Evolutionary conservation across 2,797 vertebrate genomes (phyloP), one percentile per base, ranked within the genome.

Genomic region (Mormyrus hasselquistii): DNA sequence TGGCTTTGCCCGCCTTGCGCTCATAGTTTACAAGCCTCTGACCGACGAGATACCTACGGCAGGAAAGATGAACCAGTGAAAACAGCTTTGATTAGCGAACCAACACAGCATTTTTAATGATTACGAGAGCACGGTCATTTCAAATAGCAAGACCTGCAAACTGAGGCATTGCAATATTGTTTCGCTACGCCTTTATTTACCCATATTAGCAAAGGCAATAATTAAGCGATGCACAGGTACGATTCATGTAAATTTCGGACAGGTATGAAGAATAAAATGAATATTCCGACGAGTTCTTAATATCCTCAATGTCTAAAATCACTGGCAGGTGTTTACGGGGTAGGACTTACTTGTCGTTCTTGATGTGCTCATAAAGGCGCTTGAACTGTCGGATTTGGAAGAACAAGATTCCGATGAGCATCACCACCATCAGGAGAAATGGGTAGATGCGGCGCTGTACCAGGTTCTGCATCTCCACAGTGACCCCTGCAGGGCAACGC

Each of bases 281-380:
- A 73, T 38, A 38, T 38, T 41, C 73, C 19, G 12, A 41, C 38
- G 19, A 41, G 4, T 41, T 16, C 69, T 41, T 6, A 76, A 83
- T n/a, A 83, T 22, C 79, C 34, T 19, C 41, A 25, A 84, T 25
- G 44, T 44, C n/a, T 84, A 5, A 84, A 84, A 79, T 44, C 34
- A 16, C 55, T 0, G n/a, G 59, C 57, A 38, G 69, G 34, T 16
- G 5, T 41, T 79, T 44, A 79, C 14, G 6, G 14, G 19, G 73
- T 5, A 10, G 76, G 76, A 95, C 97, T 95, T 94, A 99, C 98
- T 99, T 99, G 95, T 99, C 99, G n/a, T 99, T 99, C 95, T 99
- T 99, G 94, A 99, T 99, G 94, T 99, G 99, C 93, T 99, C 99
- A 92, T 99, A 99, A 95, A 99, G 99, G 92, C 98, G 98, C 96